Evolutionary conservation across 2,113 vertebrate genomes (phyloP), one percentile per base, ranked within the genome.

Genomic region (Periophthalmodon schlosseri): DNA sequence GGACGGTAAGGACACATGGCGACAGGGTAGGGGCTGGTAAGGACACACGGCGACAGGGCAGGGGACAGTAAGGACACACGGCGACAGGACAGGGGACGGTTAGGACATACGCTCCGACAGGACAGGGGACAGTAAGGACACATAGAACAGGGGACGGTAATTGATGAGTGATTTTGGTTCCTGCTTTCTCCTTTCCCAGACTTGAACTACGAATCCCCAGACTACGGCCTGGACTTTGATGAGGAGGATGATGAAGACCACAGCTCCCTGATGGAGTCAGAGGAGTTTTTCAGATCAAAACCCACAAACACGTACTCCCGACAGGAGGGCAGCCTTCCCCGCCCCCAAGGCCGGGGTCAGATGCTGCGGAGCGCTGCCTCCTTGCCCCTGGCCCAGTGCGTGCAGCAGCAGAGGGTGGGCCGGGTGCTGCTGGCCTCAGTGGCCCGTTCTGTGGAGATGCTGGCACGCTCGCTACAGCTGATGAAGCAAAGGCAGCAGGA

Each of bases 401-500:
- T 94, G 3, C 85, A 90, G 85, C 92, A 94, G 90, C 93, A 94
- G 87, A 88, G 89, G 52, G 88, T 89, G 71, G 83, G 88, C 58
- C 70, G 93, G n/a, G 67, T 86, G 78, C 91, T 94, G 4, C 86
- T 94, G 73, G 79, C 80, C 9, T 89, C 92, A 0, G 85, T 93
- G 75, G 93, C 93, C 0, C 92, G 81, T 71, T 94, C 93, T 0
- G 84, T 94, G 75, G 93, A 93, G 81, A 39, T 76, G 0, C 70
- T 94, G 72, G 89, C 92, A 0, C 91, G 91, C 71, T 94, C 94
- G 0, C 86, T 94, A 21, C 92, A 93, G 86, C 87, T 79, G 79
- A 85, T 94, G 75, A 93, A 91, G 79, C 92, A 94, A 83, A 90
- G 78, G 46, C 94, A 94, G 88, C 93, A 93, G 34, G 88, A 91